Evolutionary conservation across 2,888 invertebrate genomes (phyloP).

Genomic region (Mantis religiosa): DNA sequence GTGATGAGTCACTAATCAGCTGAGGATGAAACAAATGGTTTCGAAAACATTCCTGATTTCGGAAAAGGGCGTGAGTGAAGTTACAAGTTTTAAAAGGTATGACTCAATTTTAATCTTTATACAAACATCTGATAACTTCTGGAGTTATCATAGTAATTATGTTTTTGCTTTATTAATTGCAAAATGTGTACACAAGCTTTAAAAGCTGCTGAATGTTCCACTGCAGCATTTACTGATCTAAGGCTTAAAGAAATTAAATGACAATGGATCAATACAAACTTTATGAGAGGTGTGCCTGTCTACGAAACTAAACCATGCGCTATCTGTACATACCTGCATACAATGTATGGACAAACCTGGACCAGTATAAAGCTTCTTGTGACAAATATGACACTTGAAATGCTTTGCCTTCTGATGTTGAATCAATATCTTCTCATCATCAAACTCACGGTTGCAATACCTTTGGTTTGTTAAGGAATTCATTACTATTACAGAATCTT

Average conservation of each 20-base stretch:
- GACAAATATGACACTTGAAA: slow-evolving; percentile 99
- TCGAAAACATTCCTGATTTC: too few relatives aligned
- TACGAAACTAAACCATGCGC: background rate
- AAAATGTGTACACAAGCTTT: background rate
- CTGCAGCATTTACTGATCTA: background rate
- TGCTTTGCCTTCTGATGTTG: slow-evolving; percentile 99
- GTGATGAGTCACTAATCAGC: too few relatives aligned
- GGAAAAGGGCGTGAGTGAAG: too few relatives aligned
- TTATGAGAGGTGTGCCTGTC: background rate
- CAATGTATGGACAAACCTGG: slow-evolving; percentile 98
- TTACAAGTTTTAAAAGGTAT: too few relatives aligned
- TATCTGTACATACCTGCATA: slow-evolving; percentile 75
- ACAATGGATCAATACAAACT: background rate
- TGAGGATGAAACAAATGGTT: too few relatives aligned
- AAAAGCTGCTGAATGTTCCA: background rate
- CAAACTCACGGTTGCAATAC: slow-evolving; percentile 99
- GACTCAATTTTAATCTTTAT: too few relatives aligned
- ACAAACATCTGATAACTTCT: too few relatives aligned
- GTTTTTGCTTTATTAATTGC: too few relatives aligned
- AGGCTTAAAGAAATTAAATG: background rate
- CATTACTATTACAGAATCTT: too few relatives aligned
- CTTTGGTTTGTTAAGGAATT: slow-evolving; percentile 49
- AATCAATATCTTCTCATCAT: slow-evolving; percentile 98
- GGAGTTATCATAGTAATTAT: too few relatives aligned
- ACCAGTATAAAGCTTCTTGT: slow-evolving; percentile 97